Evolutionary conservation across 2,888 invertebrate species (phyloP), one percentile per base, ranked within the genome.

Genomic region (Habrosyne pyritoides): DNA sequence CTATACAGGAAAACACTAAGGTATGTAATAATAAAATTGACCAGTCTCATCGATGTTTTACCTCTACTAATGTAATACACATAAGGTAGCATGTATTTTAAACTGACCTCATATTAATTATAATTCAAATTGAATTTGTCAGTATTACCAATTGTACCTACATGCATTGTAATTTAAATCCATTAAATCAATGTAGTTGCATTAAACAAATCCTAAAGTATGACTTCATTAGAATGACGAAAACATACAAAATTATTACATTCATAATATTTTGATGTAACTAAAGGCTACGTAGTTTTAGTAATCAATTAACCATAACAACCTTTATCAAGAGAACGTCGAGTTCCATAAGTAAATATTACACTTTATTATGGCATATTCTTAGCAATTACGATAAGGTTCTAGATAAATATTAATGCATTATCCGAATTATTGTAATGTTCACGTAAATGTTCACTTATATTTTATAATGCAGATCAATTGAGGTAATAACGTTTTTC

Each of bases 1-100:
- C 95, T 2, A 93, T 99, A 61, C 94, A 94, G 83, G 93, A 95
- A 10, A 98, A 97, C 75, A 99, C 99, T 4, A 98, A 97, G 94
- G 98, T 97, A 60, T 66, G 79, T 78, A 55, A 53, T 54, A 49
- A 48, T 30, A 52, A n/a, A n/a, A 14, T 36, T 26, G 12, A 48
- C 33, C 18, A 22, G 30, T 22, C 30, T 47, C 21, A 53, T 12
- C 28, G n/a, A 28, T 53, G 47, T 22, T 28, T 30, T 28, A n/a
- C 21, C 10, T 53, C n/a, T n/a, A 47, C 46, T 24, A 47, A 24
- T n/a, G n/a, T n/a, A n/a, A n/a, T n/a, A n/a, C n/a, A n/a, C n/a
- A n/a, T n/a, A n/a, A n/a, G n/a, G n/a, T n/a, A n/a, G n/a, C n/a
- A n/a, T n/a, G n/a, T n/a, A n/a, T n/a, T n/a, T n/a, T n/a, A n/a